Evolutionary conservation across 2,113 vertebrate species (phyloP).

Genomic region (Syngnathus typhle): DNA sequence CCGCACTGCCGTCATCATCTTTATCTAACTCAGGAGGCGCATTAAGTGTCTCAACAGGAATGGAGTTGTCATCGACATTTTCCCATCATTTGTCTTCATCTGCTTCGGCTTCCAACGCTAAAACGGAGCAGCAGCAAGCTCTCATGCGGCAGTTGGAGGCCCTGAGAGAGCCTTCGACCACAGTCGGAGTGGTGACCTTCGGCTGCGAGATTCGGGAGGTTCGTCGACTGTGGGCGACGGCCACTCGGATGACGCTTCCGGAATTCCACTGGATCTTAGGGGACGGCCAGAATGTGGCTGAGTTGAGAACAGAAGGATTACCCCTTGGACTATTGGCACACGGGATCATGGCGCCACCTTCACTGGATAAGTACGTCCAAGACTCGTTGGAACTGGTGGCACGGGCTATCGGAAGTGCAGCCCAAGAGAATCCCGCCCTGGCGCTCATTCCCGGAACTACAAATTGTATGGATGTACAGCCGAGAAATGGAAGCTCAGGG

Average conservation of each 20-base stretch:
- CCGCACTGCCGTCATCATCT: slow-evolving; percentile 22
- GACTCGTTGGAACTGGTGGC: slow-evolving; percentile 89
- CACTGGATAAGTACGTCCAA: slow-evolving; percentile 87
- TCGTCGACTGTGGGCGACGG: slow-evolving; percentile 77
- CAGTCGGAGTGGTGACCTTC: slow-evolving; percentile 84
- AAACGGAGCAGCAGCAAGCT: slow-evolving; percentile 73
- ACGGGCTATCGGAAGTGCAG: slow-evolving; percentile 84
- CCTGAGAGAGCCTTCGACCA: slow-evolving; percentile 75
- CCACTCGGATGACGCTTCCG: slow-evolving; percentile 71
- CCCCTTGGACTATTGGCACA: slow-evolving; percentile 89
- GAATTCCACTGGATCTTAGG: slow-evolving; percentile 92
- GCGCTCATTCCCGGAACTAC: slow-evolving; percentile 90
- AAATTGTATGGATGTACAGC: slow-evolving; percentile 85
- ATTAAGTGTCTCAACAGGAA: slow-evolving; percentile 10
- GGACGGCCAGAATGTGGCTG: slow-evolving; percentile 90
- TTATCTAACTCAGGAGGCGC: slow-evolving; percentile 18
- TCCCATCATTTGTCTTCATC: slow-evolving; percentile 29
- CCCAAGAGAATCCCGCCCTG: slow-evolving; percentile 79
- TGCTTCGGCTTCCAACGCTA: slow-evolving; percentile 64
- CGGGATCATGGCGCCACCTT: slow-evolving; percentile 81
- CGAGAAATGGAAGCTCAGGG: slow-evolving; percentile 83
- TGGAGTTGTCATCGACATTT: slow-evolving; percentile 41
- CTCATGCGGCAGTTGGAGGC: slow-evolving; percentile 78
- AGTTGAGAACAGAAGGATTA: slow-evolving; percentile 86
- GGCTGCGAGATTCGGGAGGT: slow-evolving; percentile 89